Conservation (phyloP, 2,888 invertebrate species). For the Cenopis cana region DNA sequence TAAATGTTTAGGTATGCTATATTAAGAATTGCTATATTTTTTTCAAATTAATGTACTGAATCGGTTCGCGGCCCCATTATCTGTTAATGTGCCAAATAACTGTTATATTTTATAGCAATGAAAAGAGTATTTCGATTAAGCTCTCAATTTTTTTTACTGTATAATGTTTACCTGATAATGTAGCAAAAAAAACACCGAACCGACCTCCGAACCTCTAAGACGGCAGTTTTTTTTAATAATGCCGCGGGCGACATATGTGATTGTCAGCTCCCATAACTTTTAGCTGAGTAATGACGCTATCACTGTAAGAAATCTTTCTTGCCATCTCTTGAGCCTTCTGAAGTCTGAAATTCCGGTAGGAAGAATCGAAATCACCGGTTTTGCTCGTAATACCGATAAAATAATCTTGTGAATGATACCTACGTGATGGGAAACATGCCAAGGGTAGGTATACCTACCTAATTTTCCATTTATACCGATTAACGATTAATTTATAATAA, state of each 20-base stretch:
- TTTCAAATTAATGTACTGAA: background rate
- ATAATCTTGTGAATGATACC: background rate
- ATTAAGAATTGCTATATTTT: too few relatives aligned
- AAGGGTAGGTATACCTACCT: too few relatives aligned
- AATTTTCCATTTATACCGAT: too few relatives aligned
- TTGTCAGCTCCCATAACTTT: constrained; percentile 43
- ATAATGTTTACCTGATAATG: background rate
- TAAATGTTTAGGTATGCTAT: too few relatives aligned
- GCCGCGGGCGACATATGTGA: constrained; percentile 40
- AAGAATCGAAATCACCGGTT: background rate
- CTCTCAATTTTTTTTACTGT: background rate
- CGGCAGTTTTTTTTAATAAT: constrained; percentile 36
- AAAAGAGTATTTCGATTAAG: background rate
- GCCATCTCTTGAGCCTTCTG: constrained; percentile 39
- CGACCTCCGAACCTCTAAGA: constrained; percentile 10
- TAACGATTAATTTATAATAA: too few relatives aligned
- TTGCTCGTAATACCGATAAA: background rate
- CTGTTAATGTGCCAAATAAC: background rate
- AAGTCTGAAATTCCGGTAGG: background rate
- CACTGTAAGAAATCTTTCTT: constrained; percentile 55
- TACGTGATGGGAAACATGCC: too few relatives aligned
- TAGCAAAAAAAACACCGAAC: background rate
- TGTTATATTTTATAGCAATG: background rate
- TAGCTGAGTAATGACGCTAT: constrained; percentile 53
- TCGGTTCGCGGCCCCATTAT: background rate